Conservation (phyloP, 2,888 invertebrate genomes). For the Melikaiella ostensackeni region DNA sequence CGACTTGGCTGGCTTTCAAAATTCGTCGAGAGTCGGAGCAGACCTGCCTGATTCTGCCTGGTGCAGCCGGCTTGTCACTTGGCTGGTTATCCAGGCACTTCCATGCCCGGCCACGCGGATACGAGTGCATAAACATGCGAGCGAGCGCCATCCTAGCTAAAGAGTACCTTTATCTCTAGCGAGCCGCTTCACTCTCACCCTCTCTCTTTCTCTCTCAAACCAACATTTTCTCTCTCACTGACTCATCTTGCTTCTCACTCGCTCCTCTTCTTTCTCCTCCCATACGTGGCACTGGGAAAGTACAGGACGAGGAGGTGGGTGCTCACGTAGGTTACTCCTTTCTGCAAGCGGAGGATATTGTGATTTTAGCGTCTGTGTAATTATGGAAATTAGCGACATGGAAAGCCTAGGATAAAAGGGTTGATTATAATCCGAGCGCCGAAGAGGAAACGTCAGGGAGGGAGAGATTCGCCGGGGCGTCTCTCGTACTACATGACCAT, state of each 20-base stretch:
- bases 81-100: conserved; percentile 77
- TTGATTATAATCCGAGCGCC: conserved; percentile 77
- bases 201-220: conserved; percentile 51
- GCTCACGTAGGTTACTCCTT: conserved; percentile 75
- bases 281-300: conserved; percentile 56
- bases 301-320: conserved; percentile 61
- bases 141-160: conserved; percentile 73
- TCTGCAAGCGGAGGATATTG: conserved; percentile 76
- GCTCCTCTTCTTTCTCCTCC: conserved; percentile 54
- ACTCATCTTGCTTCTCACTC: conserved; percentile 56
- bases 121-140: conserved; percentile 77
- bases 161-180: conserved; percentile 75
- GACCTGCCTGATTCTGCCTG: conserved; percentile 60
- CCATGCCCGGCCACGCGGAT: conserved; percentile 76
- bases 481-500: conserved; percentile 70
- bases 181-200: conserved; percentile 66
- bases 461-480: conserved; percentile 53
- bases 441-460: conserved; percentile 57
- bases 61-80: conserved; percentile 74
- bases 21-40: conserved; percentile 67
- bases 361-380: conserved; percentile 78
- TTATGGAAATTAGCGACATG: conserved; percentile 78
- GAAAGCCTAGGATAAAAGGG: conserved; percentile 78
- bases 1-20: conserved; percentile 77
- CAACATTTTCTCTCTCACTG: conserved; percentile 53